Conservation (phyloP, 2,797 vertebrate genomes). For the Merluccius polli region DNA sequence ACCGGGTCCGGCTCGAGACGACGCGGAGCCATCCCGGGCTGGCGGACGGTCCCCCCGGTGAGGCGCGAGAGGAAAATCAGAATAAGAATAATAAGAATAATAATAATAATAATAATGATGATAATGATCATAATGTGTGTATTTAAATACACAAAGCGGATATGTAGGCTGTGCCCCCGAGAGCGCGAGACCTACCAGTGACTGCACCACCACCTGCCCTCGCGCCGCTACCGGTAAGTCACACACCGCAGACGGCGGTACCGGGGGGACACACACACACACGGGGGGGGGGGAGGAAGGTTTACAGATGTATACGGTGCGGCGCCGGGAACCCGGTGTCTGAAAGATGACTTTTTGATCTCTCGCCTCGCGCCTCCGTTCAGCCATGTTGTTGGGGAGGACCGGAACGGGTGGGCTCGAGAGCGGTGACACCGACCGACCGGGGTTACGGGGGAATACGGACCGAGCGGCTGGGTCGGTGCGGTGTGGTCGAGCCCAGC, state of each 20-base stretch:
- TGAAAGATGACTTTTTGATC: constrained; percentile 57
- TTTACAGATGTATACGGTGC: not conserved
- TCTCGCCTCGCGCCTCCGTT: constrained; percentile 54
- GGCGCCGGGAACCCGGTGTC: not conserved
- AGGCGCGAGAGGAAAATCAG: not conserved
- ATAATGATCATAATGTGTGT: no score
- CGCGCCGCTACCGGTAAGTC: constrained; percentile 61
- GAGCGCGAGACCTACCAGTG: constrained; percentile 12
- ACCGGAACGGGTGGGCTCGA: not conserved
- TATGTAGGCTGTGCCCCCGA: constrained; percentile 53
- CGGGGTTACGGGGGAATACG: not conserved
- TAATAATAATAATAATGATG: no score
- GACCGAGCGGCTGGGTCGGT: not conserved
- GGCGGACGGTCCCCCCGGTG: not conserved
- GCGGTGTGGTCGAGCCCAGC: not conserved
- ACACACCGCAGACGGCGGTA: constrained; percentile 10
- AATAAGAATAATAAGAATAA: no score
- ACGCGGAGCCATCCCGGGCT: not conserved
- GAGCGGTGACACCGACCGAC: constrained; percentile 2
- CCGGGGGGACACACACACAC: not conserved
- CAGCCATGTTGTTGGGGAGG: constrained; percentile 64
- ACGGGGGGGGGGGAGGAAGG: not conserved
- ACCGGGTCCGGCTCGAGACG: no score
- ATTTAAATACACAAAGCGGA: not conserved
- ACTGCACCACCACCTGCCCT: constrained; percentile 62